Conservation (phyloP, 2,797 vertebrate genomes). For the Paedocypris micromegethes region DNA sequence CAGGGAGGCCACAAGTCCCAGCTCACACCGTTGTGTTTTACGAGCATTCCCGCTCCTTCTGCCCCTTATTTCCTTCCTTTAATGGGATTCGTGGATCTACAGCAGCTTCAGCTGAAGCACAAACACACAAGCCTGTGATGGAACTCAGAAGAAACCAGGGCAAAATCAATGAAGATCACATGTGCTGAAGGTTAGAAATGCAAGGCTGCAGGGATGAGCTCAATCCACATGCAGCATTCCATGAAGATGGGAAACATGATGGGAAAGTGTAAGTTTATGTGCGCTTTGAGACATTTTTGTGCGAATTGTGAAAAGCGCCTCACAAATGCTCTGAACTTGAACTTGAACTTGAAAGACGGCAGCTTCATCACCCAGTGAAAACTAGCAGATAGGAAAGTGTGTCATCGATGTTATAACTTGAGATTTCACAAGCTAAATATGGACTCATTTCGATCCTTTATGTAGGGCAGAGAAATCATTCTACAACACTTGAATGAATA, state of each 20-base stretch:
- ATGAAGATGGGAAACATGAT: no score
- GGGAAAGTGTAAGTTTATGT: no score
- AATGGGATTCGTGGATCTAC: conserved; percentile 27
- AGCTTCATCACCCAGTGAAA: not conserved
- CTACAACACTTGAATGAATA: no score
- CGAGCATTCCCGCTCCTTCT: conserved; percentile 12
- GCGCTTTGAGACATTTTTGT: no score
- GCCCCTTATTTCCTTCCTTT: conserved; percentile 20
- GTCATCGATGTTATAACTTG: conserved; percentile 13
- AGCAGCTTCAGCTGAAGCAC: not conserved
- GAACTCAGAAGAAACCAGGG: not conserved
- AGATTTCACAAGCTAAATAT: conserved; percentile 22
- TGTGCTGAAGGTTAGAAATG: no score
- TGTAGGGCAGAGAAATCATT: conserved; percentile 17
- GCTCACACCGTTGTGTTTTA: conserved; percentile 7
- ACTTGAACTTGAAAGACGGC: not conserved
- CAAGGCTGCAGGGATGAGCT: no score
- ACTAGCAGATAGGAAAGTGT: conserved; percentile 9
- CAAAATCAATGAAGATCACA: no score
- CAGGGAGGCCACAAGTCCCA: conserved; percentile 15
- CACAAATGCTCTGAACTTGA: no score
- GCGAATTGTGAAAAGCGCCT: no score
- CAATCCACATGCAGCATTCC: no score
- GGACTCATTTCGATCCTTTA: conserved; percentile 1
- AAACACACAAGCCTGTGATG: conserved; percentile 22